These are phyloP conservation scores for Toxonevra muliebris DNA, from an alignment of 2,888 invertebrate genomes.

Conservation along the genomic window DNA sequence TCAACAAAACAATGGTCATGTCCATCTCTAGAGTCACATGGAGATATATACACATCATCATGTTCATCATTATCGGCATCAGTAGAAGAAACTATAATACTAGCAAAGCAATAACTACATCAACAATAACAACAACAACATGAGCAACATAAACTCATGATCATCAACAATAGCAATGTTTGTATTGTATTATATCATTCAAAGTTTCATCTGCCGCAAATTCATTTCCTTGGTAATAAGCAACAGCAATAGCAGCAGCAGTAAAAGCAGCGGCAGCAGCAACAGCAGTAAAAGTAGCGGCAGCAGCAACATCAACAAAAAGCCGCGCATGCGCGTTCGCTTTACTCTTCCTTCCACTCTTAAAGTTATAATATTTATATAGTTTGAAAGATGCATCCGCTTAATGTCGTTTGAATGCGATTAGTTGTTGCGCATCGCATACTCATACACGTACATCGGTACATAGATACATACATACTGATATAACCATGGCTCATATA, in stretches of 20 bases:
- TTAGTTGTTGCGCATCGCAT: slow-evolving; percentile 34
- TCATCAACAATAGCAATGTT: not conserved
- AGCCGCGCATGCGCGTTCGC: slow-evolving; percentile 12
- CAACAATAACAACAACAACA: not conserved
- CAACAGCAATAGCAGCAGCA: slow-evolving; percentile 7
- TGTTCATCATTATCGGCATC: slow-evolving; percentile 7
- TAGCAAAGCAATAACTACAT: not conserved
- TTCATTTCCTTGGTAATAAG: slow-evolving; percentile 4
- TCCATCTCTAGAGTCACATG: slow-evolving; percentile 16
- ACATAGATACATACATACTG: not conserved
- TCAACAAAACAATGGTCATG: slow-evolving; percentile 27
- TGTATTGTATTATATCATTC: not conserved
- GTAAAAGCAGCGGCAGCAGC: not conserved
- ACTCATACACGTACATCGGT: not conserved
- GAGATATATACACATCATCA: slow-evolving; percentile 22
- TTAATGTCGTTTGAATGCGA: slow-evolving; percentile 45
- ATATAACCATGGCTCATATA: not conserved
- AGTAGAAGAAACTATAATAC: not conserved
- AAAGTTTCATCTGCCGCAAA: not conserved
- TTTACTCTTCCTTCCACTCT: not conserved
- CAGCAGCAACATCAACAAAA: not conserved
- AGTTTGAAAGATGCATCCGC: slow-evolving; percentile 43
- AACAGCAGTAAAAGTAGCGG: slow-evolving; percentile 8
- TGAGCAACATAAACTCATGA: not conserved
- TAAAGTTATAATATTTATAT: not conserved